Evolutionary conservation across 2,888 invertebrate genomes (phyloP), one percentile per base, ranked within the genome.

Genomic region (Electrophaes corylata): DNA sequence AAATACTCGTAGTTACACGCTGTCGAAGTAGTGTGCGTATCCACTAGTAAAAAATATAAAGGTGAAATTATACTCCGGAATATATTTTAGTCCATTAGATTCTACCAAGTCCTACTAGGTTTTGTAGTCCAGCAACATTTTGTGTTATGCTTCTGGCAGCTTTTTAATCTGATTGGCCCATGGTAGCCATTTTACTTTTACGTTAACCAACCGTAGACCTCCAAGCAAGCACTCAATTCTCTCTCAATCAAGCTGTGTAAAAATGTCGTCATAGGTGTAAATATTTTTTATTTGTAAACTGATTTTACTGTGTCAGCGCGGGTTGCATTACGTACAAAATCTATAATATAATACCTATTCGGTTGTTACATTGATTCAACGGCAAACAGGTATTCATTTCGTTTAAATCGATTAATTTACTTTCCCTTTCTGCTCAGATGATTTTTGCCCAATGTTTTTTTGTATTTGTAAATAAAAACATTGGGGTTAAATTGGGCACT

Each of bases 391-490:
- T 83, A 77, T 63, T 68, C 59, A 67, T 66, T 53, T 57, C 43
- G 11, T 26, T 47, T 50, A 45, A 64, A 56, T 45, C 20, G 49
- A 50, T 61, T 66, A 57, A 68, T 66, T 61, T 60, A 83, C 84
- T 84, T 86, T 86, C 86, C 75, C 82, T 81, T 79, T 71, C 54
- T 59, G 84, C 40, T 83, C 88, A 86, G 84, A 79, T 84, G 82
- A 83, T 80, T 73, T 70, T 79, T 76, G 73, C 68, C 66, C 69
- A 82, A 75, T 83, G 81, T 84, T 84, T 83, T 78, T 84, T 83
- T 78, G 72, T 83, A 80, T 83, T 87, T 85, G 90, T 91, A 91
- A 91, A 91, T 91, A 91, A 88, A 87, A 87, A 90, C 88, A 90
- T 85, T 64, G 49, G 8, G 16, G 50, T 51, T 20, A 26, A 29